phyloP scores from a whole-genome alignment of 2,888 invertebrate genomes.

The Apocheima hispidaria region DNA sequence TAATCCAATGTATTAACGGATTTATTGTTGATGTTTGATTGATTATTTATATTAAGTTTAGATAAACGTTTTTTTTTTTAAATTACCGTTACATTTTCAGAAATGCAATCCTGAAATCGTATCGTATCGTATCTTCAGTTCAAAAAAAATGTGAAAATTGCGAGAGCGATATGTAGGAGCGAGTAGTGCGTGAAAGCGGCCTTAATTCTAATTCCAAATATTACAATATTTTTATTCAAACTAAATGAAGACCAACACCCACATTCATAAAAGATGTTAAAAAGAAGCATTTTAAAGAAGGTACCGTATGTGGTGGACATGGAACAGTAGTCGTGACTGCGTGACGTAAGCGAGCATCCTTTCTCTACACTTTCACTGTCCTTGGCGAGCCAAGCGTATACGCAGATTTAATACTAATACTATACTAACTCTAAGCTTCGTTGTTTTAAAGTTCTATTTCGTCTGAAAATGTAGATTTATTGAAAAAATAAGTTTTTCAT shows the following conservation, averaged over 20 bases:
- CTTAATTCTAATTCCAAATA: too few relatives aligned
- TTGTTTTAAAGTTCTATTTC: constrained; percentile 5
- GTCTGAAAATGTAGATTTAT: background rate
- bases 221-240: background rate
- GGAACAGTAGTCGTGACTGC: constrained; percentile 45
- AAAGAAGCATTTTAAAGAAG: background rate
- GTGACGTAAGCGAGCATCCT: constrained; percentile 72
- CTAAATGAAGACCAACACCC: background rate
- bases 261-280: background rate
- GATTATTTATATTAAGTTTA: too few relatives aligned
- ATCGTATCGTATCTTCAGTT: too few relatives aligned
- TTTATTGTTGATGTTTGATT: too few relatives aligned
- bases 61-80: too few relatives aligned
- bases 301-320: constrained; percentile 28
- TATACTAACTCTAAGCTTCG: constrained; percentile 28
- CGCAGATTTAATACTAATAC: constrained; percentile 43
- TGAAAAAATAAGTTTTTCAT: background rate
- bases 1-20: too few relatives aligned
- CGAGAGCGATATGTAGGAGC: too few relatives aligned
- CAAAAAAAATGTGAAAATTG: too few relatives aligned
- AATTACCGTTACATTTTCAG: too few relatives aligned
- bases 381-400: constrained; percentile 69
- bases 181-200: too few relatives aligned
- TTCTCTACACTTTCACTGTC: constrained; percentile 80
- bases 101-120: too few relatives aligned